These are phyloP conservation scores for Botia almorhae DNA, from an alignment of 2,797 vertebrate species.

Conservation along the genomic window DNA sequence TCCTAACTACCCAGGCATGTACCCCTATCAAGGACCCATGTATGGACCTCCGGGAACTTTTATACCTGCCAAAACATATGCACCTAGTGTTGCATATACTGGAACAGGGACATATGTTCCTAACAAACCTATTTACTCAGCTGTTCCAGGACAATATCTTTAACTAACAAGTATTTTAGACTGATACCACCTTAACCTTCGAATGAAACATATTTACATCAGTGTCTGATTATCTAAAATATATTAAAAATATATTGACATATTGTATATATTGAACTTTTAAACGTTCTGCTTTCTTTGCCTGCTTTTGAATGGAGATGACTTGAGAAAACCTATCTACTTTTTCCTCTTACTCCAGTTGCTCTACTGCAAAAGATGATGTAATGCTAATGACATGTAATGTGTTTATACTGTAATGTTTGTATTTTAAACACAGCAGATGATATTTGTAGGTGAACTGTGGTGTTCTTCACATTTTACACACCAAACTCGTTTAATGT, in stretches of 20 bases:
- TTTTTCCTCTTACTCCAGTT: constrained; percentile 18
- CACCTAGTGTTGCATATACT: constrained; percentile 64
- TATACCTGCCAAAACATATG: constrained; percentile 65
- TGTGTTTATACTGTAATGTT: background rate
- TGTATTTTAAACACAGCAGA: background rate
- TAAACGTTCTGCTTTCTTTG: background rate
- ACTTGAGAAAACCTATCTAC: constrained; percentile 12
- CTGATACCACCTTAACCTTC: constrained; percentile 37
- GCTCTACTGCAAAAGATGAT: background rate
- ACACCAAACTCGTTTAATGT: background rate
- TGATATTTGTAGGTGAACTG: background rate
- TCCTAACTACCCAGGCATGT: constrained; percentile 53
- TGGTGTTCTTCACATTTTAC: background rate
- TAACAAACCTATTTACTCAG: constrained; percentile 66
- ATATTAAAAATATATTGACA: background rate
- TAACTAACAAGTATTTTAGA: constrained; percentile 50
- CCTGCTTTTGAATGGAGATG: background rate
- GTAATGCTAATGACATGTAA: background rate
- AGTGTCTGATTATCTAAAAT: constrained; percentile 10
- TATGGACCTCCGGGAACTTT: constrained; percentile 57
- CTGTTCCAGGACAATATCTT: constrained; percentile 59
- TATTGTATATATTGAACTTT: background rate
- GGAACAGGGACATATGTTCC: constrained; percentile 63
- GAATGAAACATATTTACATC: background rate
- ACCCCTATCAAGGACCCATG: constrained; percentile 53